Conservation (phyloP, 2,113 vertebrate species). For the Stercorarius parasiticus region DNA sequence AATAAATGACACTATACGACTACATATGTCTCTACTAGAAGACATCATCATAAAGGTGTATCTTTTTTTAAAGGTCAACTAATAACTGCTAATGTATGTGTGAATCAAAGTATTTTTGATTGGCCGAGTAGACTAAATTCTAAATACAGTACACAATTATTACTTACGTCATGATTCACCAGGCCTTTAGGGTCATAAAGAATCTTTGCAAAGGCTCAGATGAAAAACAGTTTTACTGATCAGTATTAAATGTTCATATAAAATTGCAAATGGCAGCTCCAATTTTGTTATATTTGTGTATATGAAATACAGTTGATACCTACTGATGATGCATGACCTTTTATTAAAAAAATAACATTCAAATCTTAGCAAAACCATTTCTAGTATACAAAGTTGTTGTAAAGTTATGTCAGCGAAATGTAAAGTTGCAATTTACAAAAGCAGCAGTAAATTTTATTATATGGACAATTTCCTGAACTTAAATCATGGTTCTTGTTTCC, state of each 20-base stretch:
- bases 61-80: constrained; percentile 78
- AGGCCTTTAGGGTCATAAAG: constrained; percentile 59
- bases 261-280: constrained; percentile 69
- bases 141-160: constrained; percentile 63
- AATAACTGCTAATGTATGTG: constrained; percentile 83
- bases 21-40: constrained; percentile 80
- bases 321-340: constrained; percentile 61
- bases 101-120: constrained; percentile 71
- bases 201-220: constrained; percentile 59
- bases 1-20: constrained; percentile 80
- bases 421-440: constrained; percentile 80
- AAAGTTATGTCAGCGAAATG: constrained; percentile 75
- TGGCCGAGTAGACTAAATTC: constrained; percentile 64
- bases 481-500: constrained; percentile 66
- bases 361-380: constrained; percentile 79
- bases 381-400: constrained; percentile 79
- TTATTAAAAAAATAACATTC: constrained; percentile 78
- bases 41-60: constrained; percentile 75
- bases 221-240: constrained; percentile 54
- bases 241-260: constrained; percentile 66
- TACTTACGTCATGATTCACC: constrained; percentile 42
- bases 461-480: constrained; percentile 61
- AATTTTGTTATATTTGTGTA: constrained; percentile 41
- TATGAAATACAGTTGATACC: constrained; percentile 58
- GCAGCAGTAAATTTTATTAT: constrained; percentile 68